Conservation (phyloP, 2,113 vertebrate species). For the Chrysochloris asiatica region DNA sequence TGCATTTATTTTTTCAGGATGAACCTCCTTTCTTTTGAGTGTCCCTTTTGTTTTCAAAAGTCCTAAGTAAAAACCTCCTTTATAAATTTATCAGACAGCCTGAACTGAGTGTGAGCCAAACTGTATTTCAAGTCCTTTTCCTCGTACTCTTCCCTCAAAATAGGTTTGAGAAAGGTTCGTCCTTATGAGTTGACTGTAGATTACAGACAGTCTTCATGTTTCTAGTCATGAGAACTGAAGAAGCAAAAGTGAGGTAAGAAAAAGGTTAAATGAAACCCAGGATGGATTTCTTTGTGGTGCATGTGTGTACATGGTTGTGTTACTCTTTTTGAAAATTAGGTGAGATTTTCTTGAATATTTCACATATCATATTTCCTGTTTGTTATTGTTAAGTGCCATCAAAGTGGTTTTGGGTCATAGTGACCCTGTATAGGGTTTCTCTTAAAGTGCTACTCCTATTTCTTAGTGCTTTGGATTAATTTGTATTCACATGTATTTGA, state of each 20-base stretch:
- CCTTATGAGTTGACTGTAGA: not conserved
- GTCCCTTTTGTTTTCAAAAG: constrained; percentile 2
- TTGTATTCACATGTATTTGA: not conserved
- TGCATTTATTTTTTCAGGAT: not conserved
- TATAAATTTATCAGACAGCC: not conserved
- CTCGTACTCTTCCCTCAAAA: not conserved
- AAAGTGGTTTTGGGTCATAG: too few species aligned
- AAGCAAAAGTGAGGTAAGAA: not conserved
- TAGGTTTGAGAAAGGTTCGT: not conserved
- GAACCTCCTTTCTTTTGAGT: not conserved
- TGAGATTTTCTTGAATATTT: not conserved
- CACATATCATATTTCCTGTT: not conserved
- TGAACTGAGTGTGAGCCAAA: not conserved
- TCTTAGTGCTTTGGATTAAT: not conserved
- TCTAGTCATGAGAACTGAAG: not conserved
- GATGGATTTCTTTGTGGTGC: not conserved
- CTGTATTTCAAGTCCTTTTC: not conserved
- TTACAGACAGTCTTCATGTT: not conserved
- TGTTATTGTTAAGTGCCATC: too few species aligned
- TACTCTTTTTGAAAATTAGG: constrained; percentile 21
- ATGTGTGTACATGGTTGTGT: not conserved
- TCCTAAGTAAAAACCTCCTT: not conserved
- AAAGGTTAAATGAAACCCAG: not conserved
- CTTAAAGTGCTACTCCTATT: too few species aligned
- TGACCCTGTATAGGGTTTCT: too few species aligned